phyloP scores from a whole-genome alignment of 2,113 vertebrate species.

The Burhinus bistriatus region DNA sequence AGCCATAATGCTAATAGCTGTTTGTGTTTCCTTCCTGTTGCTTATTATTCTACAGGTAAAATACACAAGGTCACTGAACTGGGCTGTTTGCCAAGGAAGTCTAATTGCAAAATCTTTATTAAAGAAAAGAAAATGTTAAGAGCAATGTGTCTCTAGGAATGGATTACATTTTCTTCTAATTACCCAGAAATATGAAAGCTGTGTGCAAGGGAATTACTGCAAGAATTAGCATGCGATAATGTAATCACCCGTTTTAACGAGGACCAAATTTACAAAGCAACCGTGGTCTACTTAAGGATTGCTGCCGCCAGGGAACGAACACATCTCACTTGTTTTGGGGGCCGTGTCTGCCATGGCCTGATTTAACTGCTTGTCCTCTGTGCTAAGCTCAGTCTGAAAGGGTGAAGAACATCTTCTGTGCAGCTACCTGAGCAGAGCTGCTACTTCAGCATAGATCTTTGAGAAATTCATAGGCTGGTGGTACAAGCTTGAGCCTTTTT shows the following conservation, averaged over 20 bases:
- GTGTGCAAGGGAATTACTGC: conserved; percentile 54
- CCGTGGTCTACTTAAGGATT: not conserved
- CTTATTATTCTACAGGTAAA: conserved; percentile 32
- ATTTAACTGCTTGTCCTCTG: not conserved
- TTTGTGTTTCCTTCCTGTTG: not conserved
- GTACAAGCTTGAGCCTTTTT: not conserved
- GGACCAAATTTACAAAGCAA: conserved; percentile 9
- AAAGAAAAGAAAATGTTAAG: conserved; percentile 4
- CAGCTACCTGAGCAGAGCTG: not conserved
- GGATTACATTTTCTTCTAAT: conserved; percentile 63
- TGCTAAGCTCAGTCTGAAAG: not conserved
- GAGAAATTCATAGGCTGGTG: not conserved
- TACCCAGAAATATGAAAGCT: conserved; percentile 66
- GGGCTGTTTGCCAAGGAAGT: not conserved
- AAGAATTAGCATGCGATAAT: conserved; percentile 68
- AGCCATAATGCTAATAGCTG: not conserved
- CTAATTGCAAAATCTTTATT: conserved; percentile 30
- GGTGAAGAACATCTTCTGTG: not conserved
- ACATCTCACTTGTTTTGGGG: not conserved
- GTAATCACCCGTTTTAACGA: conserved; percentile 41
- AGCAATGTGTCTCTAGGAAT: conserved; percentile 40
- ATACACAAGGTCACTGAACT: not conserved
- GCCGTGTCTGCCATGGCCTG: not conserved
- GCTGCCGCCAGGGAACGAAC: not conserved
- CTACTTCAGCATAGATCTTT: not conserved